Percentiles rank a stretch among this genome's conserved stretches.
phyloP scores from a whole-genome alignment of 2,113 vertebrate species.

The Anarhynchus alexandrinus region DNA sequence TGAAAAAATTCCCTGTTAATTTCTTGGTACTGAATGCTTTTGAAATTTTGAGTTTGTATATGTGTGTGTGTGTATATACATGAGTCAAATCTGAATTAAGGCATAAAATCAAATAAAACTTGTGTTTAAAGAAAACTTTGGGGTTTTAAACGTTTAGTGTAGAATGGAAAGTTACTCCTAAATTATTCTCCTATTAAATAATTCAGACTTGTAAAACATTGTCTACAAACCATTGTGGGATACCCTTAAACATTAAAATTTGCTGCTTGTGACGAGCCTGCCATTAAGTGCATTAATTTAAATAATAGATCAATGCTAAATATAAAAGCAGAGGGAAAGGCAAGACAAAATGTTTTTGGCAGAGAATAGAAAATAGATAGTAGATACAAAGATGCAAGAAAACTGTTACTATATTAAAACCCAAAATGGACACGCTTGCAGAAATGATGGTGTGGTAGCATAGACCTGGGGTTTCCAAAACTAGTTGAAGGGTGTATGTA shows the following conservation, averaged over 20 bases:
- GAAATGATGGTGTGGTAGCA: background rate
- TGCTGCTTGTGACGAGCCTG: background rate
- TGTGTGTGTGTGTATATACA: background rate
- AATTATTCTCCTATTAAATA: background rate
- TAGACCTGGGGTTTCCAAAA: background rate
- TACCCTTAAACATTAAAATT: background rate
- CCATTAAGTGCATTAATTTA: background rate
- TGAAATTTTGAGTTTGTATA: background rate
- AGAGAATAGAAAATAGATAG: background rate
- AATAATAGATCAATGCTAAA: background rate
- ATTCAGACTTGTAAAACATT: background rate
- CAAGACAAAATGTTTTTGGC: background rate
- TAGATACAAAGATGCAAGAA: background rate
- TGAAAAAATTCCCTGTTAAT: background rate
- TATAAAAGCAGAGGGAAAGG: background rate
- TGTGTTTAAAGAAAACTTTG: background rate
- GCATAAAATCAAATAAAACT: background rate
- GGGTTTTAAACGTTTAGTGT: background rate
- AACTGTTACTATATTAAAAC: background rate
- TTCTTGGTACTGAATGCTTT: background rate
- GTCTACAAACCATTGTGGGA: background rate
- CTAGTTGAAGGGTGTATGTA: fast-evolving
- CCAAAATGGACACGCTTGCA: background rate
- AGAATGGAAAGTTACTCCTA: background rate
- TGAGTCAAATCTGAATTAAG: background rate